Percentiles rank a stretch among this genome's conserved stretches.
Evolutionary conservation across 2,797 vertebrate genomes (phyloP).

Genomic region (Potorous gilbertii): DNA sequence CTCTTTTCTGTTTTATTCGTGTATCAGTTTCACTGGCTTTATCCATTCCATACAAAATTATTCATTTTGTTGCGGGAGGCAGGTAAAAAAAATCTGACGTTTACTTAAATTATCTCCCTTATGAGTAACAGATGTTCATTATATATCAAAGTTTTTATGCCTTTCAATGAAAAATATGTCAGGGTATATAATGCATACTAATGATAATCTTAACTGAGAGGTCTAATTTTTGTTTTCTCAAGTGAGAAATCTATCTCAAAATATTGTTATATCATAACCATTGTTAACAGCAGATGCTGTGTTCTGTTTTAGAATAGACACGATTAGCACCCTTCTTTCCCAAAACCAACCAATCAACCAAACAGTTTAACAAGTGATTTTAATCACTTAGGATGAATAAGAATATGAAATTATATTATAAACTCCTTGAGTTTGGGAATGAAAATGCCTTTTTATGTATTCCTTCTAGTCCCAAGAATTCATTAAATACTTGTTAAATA

Average conservation of each 20-base stretch:
- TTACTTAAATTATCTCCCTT: neutral
- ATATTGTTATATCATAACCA: neutral
- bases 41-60: neutral
- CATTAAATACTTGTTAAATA: no score
- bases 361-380: neutral
- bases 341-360: neutral
- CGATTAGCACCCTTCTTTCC: neutral
- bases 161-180: neutral
- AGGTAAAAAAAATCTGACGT: neutral
- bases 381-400: neutral
- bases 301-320: neutral
- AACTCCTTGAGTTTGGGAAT: neutral
- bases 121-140: neutral
- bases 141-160: neutral
- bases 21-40: slow-evolving; percentile 24
- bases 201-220: neutral
- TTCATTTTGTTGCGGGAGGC: neutral
- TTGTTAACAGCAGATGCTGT: neutral
- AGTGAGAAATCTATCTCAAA: neutral
- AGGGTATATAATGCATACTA: neutral
- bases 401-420: neutral
- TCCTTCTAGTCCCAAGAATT: neutral
- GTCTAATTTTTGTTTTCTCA: neutral
- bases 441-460: neutral
- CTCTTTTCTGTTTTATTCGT: slow-evolving; percentile 19